Percentiles rank a stretch among this genome's conserved stretches.
These are phyloP conservation scores for Amphiura filiformis DNA, from an alignment of 35 echinoderm and acorn worm species.

Conservation along the genomic window DNA sequence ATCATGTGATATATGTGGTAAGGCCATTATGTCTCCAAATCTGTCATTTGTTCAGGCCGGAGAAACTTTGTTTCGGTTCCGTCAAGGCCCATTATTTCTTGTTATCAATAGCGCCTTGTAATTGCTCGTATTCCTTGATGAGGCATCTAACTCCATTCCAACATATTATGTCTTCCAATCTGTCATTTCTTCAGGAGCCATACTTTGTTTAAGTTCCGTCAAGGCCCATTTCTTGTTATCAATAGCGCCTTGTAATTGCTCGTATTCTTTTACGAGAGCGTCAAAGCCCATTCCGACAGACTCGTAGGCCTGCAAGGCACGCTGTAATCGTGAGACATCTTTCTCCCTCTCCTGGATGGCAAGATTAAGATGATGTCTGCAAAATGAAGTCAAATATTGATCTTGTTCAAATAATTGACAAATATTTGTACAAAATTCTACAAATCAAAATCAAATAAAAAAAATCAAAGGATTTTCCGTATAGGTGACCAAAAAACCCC, in stretches of 20 bases:
- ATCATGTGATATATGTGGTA: too few relatives aligned
- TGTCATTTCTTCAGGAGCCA: conserved; percentile 41
- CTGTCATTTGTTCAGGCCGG: neutral
- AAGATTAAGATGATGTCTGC: conserved; percentile 70
- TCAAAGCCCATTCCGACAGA: conserved; percentile 86
- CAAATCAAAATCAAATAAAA: too few relatives aligned
- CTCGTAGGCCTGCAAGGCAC: conserved; percentile 73
- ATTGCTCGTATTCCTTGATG: neutral
- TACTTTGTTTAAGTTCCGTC: conserved; percentile 75
- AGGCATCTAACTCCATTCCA: neutral
- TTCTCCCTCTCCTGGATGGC: conserved; percentile 70
- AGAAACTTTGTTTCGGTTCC: neutral
- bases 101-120: too few relatives aligned
- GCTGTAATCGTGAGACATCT: conserved; percentile 51
- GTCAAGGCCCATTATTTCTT: neutral
- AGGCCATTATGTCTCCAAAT: neutral
- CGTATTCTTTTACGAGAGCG: conserved; percentile 71
- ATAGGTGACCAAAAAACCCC: too few relatives aligned
- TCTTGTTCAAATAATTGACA: too few relatives aligned
- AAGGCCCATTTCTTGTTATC: too few relatives aligned
- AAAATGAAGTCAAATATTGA: neutral
- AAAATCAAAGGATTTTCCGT: too few relatives aligned
- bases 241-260: too few relatives aligned
- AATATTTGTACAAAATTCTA: too few relatives aligned
- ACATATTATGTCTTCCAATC: conserved; percentile 34